Evolutionary conservation across 92 coral and sea anemone genomes (phyloP).

Genomic region (Montipora capitata): DNA sequence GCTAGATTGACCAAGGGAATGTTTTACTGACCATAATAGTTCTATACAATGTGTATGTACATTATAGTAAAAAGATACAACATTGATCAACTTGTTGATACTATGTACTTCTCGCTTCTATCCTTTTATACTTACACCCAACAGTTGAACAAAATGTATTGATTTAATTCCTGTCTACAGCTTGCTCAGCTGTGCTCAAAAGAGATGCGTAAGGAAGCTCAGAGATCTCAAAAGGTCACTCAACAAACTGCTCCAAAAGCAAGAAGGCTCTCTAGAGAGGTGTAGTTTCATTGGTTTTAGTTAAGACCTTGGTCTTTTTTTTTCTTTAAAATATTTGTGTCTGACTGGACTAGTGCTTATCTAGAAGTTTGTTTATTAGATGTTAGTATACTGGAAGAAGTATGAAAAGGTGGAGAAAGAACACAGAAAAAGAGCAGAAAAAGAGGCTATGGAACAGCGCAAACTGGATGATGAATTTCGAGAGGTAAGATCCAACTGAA

Average conservation of each 20-base stretch:
- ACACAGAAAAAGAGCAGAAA: constrained; percentile 98
- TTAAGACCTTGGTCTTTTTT: not conserved
- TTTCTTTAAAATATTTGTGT: not conserved
- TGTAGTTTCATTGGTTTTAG: not conserved
- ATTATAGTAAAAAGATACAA: too few species aligned
- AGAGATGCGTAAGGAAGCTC: constrained; percentile 97
- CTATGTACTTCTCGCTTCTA: not conserved
- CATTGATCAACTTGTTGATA: too few species aligned
- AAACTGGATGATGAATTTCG: constrained; percentile 97
- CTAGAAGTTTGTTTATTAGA: constrained; percentile 51
- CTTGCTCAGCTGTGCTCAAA: constrained; percentile 98
- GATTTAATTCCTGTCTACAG: constrained; percentile 35
- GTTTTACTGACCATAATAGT: too few species aligned
- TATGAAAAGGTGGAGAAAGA: constrained; percentile 99
- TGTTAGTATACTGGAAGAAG: constrained; percentile 98
- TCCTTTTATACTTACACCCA: not conserved
- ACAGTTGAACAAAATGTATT: not conserved
- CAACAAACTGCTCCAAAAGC: constrained; percentile 96
- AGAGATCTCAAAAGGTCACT: constrained; percentile 94
- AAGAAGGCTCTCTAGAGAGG: constrained; percentile 94
- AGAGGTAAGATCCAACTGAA: constrained; percentile 73
- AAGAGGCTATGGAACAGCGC: constrained; percentile 99
- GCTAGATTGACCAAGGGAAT: too few species aligned
- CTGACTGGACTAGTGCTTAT: not conserved
- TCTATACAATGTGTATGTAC: too few species aligned